Conservation (phyloP, 2,888 invertebrate genomes). For the Caenorhabditis drosophilae region DNA sequence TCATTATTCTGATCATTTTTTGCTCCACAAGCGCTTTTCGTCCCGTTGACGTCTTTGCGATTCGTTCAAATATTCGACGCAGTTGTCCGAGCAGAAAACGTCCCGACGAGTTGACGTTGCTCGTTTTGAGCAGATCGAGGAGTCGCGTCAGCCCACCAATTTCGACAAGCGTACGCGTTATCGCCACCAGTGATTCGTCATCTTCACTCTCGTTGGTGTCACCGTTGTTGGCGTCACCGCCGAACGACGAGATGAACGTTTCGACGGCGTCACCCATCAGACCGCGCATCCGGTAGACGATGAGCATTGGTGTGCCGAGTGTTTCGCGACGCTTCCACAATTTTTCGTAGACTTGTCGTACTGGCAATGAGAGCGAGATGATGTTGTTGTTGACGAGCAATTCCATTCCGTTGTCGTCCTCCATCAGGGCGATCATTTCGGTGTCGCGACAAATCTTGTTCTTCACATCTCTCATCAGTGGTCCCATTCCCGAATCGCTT, state of each 20-base stretch:
- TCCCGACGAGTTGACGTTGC: conserved; percentile 22
- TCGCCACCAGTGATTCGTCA: conserved; percentile 89
- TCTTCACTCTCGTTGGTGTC: conserved; percentile 82
- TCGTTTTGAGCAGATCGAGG: conserved; percentile 56
- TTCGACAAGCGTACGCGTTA: conserved; percentile 84
- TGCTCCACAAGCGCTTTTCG: conserved; percentile 73
- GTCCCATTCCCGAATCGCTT: conserved; percentile 89
- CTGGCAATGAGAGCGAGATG: conserved; percentile 92
- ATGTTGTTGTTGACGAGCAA: conserved; percentile 96
- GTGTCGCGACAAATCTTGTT: conserved; percentile 85
- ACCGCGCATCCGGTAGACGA: conserved; percentile 96
- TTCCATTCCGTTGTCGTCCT: conserved; percentile 99
- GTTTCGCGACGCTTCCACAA: conserved; percentile 83
- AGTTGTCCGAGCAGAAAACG: conserved; percentile 76
- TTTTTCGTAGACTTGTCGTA: conserved; percentile 78
- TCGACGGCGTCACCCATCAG: conserved; percentile 97
- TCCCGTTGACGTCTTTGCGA: conserved; percentile 77
- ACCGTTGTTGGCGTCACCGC: conserved; percentile 11
- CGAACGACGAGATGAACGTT: conserved; percentile 77
- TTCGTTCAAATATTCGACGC: conserved; percentile 84
- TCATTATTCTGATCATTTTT: conserved; percentile 70
- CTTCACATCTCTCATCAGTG: conserved; percentile 96
- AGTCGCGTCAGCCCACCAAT: conserved; percentile 79
- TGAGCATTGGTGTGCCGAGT: conserved; percentile 92
- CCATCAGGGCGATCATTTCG: conserved; percentile 92